Conservation (phyloP, 2,797 vertebrate species). For the Coregonus ussuriensis region DNA sequence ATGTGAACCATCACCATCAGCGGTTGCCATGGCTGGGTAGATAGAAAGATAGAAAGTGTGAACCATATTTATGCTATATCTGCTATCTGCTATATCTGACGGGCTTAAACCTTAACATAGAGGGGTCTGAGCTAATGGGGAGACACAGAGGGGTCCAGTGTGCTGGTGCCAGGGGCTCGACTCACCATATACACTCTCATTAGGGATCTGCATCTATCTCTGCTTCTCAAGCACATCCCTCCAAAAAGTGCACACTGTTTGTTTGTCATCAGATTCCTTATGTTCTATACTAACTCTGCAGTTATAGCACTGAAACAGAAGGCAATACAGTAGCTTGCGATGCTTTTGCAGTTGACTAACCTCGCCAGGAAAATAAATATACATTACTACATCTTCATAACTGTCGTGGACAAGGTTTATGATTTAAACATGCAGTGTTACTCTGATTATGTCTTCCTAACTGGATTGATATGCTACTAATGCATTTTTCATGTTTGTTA, state of each 20-base stretch:
- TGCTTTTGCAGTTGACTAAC: slow-evolving; percentile 51
- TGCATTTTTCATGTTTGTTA: slow-evolving; percentile 51
- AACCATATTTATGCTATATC: slow-evolving; percentile 18
- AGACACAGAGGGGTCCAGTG: neutral
- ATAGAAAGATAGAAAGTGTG: neutral
- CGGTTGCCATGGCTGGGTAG: neutral
- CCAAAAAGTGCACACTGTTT: slow-evolving; percentile 28
- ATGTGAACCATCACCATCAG: neutral
- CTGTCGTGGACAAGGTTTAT: slow-evolving; percentile 46
- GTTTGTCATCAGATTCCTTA: slow-evolving; percentile 19
- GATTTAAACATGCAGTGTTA: slow-evolving; percentile 64
- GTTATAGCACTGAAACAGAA: slow-evolving; percentile 48
- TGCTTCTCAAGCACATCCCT: slow-evolving; percentile 40
- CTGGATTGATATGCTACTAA: slow-evolving; percentile 49
- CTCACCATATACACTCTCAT: slow-evolving; percentile 8
- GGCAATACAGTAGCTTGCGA: slow-evolving; percentile 51
- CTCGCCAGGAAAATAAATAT: slow-evolving; percentile 31
- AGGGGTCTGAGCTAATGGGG: slow-evolving; percentile 1
- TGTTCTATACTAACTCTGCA: slow-evolving; percentile 26
- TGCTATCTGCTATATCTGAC: too few relatives aligned
- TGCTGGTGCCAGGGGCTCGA: slow-evolving; percentile 10
- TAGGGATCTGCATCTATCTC: slow-evolving; percentile 25
- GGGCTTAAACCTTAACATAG: neutral
- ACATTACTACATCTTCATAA: slow-evolving; percentile 32
- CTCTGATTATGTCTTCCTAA: slow-evolving; percentile 45